Percentiles rank a stretch among this genome's conserved stretches.
phyloP scores from a whole-genome alignment of 2,113 vertebrate species.

The Boulengeromyrus knoepffleri region DNA sequence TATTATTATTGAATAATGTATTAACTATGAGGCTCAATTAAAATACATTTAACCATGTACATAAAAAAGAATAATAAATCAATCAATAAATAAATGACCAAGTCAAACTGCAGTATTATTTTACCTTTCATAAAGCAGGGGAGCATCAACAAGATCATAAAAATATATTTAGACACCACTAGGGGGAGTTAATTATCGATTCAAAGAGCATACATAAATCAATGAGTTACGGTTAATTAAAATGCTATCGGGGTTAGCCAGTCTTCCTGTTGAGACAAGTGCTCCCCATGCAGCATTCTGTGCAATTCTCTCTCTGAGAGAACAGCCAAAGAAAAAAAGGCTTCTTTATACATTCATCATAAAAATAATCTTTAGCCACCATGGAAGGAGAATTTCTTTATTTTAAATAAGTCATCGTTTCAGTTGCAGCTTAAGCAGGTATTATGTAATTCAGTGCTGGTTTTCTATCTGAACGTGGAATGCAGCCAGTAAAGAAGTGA shows the following conservation, averaged over 20 bases:
- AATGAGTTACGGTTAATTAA: slow-evolving; percentile 18
- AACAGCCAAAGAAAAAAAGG: neutral
- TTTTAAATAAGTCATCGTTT: neutral
- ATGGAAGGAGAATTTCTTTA: neutral
- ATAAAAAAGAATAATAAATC: neutral
- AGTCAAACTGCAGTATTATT: neutral
- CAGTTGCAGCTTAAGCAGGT: slow-evolving; percentile 42
- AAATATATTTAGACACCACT: slow-evolving; percentile 51
- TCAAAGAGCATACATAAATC: slow-evolving; percentile 40
- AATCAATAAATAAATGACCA: neutral
- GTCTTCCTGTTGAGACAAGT: slow-evolving; percentile 13
- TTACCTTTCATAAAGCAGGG: neutral
- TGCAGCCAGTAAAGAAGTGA: slow-evolving; percentile 69
- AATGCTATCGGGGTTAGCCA: neutral
- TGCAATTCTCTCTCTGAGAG: neutral
- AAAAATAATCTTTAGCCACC: neutral
- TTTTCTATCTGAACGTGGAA: slow-evolving; percentile 57
- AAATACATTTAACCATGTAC: neutral
- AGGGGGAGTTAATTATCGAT: slow-evolving; percentile 60
- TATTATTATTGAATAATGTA: neutral
- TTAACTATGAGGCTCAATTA: neutral
- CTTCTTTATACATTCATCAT: neutral
- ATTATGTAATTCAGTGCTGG: slow-evolving; percentile 44
- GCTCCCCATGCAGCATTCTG: neutral
- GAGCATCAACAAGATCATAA: neutral